phyloP scores from a whole-genome alignment of 2,113 vertebrate genomes.

The Phrynosoma platyrhinos region DNA sequence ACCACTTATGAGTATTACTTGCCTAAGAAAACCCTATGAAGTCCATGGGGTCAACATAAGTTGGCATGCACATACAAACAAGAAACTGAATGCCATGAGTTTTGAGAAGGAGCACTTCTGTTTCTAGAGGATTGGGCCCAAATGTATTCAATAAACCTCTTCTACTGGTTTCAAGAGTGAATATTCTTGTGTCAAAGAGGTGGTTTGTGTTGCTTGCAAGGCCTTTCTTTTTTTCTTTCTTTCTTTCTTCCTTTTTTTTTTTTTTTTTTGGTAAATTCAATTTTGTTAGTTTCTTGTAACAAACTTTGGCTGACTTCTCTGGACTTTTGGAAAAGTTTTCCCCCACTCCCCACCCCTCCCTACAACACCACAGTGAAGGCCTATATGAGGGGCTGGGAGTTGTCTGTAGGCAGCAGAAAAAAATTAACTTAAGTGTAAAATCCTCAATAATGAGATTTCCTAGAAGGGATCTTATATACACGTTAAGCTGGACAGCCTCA shows the following conservation, averaged over 20 bases:
- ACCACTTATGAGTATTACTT: too few relatives aligned
- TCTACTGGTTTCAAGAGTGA: background rate
- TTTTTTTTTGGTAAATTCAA: background rate
- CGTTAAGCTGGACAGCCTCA: constrained; percentile 31
- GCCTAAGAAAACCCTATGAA: too few relatives aligned
- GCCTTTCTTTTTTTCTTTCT: background rate
- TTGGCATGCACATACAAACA: too few relatives aligned
- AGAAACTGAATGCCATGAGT: too few relatives aligned
- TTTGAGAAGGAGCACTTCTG: background rate
- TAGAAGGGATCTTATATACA: constrained; percentile 22
- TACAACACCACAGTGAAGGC: background rate
- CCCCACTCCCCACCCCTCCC: background rate
- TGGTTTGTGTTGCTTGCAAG: background rate
- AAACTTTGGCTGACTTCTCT: constrained; percentile 43
- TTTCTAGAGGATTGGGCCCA: background rate
- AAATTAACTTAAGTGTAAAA: constrained; percentile 28
- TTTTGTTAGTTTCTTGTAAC: constrained; percentile 31
- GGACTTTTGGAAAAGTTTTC: constrained; percentile 7
- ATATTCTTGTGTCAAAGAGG: background rate
- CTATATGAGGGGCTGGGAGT: constrained; percentile 1
- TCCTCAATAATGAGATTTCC: background rate
- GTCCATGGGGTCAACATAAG: too few relatives aligned
- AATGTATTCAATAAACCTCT: background rate
- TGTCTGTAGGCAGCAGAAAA: constrained; percentile 35
- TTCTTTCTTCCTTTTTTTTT: too few relatives aligned